phyloP scores from a whole-genome alignment of 1,140 invertebrate genomes.

The Lucilia cuprina region DNA sequence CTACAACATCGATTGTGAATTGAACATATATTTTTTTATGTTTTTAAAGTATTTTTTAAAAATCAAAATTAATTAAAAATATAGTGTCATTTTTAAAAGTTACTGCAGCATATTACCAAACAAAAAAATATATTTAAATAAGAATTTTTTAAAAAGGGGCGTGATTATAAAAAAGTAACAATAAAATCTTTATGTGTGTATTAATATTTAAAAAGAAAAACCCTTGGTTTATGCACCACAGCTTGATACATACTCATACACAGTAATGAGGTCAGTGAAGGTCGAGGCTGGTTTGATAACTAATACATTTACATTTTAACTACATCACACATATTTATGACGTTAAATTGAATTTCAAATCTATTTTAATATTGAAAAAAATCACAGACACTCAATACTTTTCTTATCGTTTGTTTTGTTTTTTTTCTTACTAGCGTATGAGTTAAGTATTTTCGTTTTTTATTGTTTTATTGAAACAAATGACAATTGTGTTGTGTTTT shows the following conservation, averaged over 20 bases:
- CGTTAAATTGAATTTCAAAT: background rate
- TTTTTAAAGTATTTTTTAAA: no score
- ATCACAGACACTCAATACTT: background rate
- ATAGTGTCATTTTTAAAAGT: no score
- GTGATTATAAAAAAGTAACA: no score
- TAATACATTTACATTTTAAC: background rate
- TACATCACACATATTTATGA: background rate
- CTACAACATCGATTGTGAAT: no score
- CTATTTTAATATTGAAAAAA: background rate
- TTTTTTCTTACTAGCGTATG: background rate
- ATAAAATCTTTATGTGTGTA: no score
- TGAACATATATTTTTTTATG: no score
- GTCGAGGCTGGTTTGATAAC: slow-evolving; percentile 25
- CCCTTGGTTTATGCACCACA: no score
- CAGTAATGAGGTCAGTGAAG: background rate
- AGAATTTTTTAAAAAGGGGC: no score
- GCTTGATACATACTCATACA: background rate
- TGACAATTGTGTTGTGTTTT: background rate
- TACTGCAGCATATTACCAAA: no score
- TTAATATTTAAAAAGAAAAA: no score
- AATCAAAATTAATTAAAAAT: no score
- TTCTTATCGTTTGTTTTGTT: background rate
- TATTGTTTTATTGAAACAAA: background rate
- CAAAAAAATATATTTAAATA: no score
- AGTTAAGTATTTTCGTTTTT: background rate